Evolutionary conservation across 2,113 vertebrate species (phyloP).

Genomic region (Terrapene triunguis): DNA sequence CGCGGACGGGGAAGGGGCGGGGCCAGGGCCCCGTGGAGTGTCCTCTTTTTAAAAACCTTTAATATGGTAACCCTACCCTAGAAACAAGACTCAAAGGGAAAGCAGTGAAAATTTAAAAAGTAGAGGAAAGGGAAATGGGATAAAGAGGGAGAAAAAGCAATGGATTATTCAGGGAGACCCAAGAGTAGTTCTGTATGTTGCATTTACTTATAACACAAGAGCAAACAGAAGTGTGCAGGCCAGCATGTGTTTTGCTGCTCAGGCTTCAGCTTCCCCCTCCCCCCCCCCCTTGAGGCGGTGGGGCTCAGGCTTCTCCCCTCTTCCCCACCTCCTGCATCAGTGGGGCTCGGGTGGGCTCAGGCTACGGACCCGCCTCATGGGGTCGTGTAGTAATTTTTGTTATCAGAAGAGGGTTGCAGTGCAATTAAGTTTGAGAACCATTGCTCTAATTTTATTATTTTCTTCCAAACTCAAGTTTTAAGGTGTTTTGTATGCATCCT

Average conservation of each 20-base stretch:
- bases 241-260: not conserved
- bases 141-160: not conserved
- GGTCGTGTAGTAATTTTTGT: no score
- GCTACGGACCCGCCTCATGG: no score
- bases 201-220: not conserved
- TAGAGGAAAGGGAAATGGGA: not conserved
- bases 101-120: not conserved
- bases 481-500: not conserved
- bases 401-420: no score
- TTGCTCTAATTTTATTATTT: not conserved
- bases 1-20: no score
- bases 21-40: no score
- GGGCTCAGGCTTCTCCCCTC: no score
- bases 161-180: not conserved
- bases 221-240: not conserved
- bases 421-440: no score
- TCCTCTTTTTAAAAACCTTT: no score
- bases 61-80: not conserved
- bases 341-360: no score
- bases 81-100: not conserved
- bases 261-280: no score
- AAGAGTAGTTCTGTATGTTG: not conserved
- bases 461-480: not conserved
- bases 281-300: accelerated
- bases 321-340: no score